Evolutionary conservation across 2,888 invertebrate species (phyloP), one percentile per base, ranked within the genome.

Genomic region (Drosophila monieri): DNA sequence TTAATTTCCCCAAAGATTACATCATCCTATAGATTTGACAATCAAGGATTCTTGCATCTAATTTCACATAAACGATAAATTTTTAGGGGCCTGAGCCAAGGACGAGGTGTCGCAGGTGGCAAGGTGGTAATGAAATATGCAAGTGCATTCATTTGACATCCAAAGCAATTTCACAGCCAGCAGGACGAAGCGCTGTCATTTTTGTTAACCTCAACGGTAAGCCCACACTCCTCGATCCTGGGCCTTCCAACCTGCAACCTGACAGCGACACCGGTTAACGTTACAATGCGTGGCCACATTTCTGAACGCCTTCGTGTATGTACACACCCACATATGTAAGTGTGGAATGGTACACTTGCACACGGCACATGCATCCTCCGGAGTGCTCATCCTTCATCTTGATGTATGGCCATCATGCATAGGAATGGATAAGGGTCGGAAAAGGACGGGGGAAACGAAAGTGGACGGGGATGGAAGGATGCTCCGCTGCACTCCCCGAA

Each of bases 321-420:
- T 27, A 27, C 27, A 27, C 2, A 53, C 4, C n/a, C 48, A 30
- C 48, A 64, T 65, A 48, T 66, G 67, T 66, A 54, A 32, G 54
- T 32, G 44, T 21, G 41, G 37, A 48, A 35, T 55, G 32, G 15
- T 25, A 47, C 47, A 47, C 47, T 51, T 44, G 54, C 68, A 72
- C 62, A 62, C 54, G 39, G 52, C 54, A 60, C 67, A 68, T 55
- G 47, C 56, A 61, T 64, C 62, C 67, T 41, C 32, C 47, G 37
- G 57, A 60, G 70, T 51, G 58, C 69, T 69, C 88, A 81, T 81
- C 80, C 77, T 79, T 81, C 88, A 81, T 80, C 70, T 70, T 88
- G 81, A 81, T 85, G 80, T 76, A 81, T 79, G 84, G 77, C 84
- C 86, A 66, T 81, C 88, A 80, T 43, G 43, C 62, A 48, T 35